Conservation (phyloP, 2,797 vertebrate genomes). For the Halcyon chelicuti region DNA sequence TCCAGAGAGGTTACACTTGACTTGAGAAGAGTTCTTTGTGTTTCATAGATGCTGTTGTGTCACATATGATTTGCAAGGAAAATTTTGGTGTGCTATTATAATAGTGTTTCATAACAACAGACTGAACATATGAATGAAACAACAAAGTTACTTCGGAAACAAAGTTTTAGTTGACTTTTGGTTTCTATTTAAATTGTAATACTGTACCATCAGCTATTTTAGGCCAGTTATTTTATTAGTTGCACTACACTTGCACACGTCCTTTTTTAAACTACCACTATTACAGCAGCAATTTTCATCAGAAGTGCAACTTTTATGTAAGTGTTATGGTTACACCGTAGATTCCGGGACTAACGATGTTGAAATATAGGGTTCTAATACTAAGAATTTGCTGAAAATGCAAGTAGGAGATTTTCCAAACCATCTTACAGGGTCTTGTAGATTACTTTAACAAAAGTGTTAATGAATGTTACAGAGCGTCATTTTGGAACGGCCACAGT, state of each 20-base stretch:
- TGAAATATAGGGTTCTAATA: background rate
- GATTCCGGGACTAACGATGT: background rate
- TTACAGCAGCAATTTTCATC: background rate
- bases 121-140: background rate
- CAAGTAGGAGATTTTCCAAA: background rate
- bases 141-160: background rate
- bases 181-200: background rate
- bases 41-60: background rate
- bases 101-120: background rate
- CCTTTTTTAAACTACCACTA: background rate
- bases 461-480: background rate
- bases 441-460: background rate
- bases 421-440: background rate
- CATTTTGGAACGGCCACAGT: background rate
- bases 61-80: fast-evolving
- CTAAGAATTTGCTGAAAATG: background rate
- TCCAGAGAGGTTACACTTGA: background rate
- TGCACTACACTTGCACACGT: background rate
- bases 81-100: background rate
- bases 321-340: background rate
- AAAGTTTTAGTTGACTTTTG: background rate
- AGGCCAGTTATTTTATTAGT: background rate
- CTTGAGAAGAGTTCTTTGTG: background rate
- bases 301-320: background rate
- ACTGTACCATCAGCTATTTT: background rate